Evolutionary conservation across 2,113 vertebrate species (phyloP), one percentile per base, ranked within the genome.

Genomic region (Melanotaenia duboulayi): DNA sequence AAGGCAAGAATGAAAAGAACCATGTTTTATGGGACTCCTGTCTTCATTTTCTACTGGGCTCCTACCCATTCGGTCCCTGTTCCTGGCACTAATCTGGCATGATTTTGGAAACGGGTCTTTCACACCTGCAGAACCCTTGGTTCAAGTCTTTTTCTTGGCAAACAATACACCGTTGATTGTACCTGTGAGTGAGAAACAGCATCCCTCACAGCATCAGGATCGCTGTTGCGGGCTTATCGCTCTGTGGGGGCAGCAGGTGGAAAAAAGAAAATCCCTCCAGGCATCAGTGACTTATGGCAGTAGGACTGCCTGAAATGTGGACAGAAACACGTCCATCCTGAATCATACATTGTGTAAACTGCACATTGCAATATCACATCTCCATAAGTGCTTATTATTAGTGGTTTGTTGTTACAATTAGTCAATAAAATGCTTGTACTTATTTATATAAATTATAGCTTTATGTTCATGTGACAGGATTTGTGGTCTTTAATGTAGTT

Each of bases 191-290:
- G 65, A 66, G 46, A 85, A 69, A 63, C 60, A 46, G 59, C 69
- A 68, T 80, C 60, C 35, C 48, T 66, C 39, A 20, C 66, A 56
- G 82, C 67, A 71, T 77, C 69, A 57, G 70, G 32, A 44, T 20
- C 32, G 67, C 46, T 81, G 72, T 68, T 65, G 80, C 68, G 40
- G 56, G 60, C 44, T 85, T 74, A 87, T 80, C 86, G 83, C 82
- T 80, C 60, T 66, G 60, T 73, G 64, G 66, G 60, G 64, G 80
- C 75, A 90, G 74, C 64, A 79, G 71, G 79, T 82, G 79, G 81
- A 76, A 78, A 79, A 84, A 76, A 61, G 50, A 84, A 80, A 78
- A 75, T 81, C 86, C 71, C 79, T 78, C 22, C 6, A 63, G 71
- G 79, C 81, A 13, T 75, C 62, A 55, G 24, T 83, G 67, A 81